Conservation (phyloP, 2,797 vertebrate genomes). For the Lithobates pipiens region DNA sequence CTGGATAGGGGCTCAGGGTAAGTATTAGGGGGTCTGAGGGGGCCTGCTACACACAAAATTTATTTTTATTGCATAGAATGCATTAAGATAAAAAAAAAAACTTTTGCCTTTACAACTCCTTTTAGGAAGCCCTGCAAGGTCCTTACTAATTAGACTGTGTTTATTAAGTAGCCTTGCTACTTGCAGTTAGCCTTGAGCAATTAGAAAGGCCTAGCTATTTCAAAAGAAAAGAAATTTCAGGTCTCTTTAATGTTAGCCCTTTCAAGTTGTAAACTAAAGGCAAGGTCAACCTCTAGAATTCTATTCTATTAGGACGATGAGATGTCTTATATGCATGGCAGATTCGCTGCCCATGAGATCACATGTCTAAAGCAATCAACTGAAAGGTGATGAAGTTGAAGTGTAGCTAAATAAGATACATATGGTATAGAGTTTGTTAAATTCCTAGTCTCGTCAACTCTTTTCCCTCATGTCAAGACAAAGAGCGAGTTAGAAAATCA, state of each 20-base stretch:
- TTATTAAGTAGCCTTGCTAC: constrained; percentile 46
- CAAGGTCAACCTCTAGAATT: constrained; percentile 84
- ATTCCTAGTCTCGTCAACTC: constrained; percentile 76
- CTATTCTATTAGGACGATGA: constrained; percentile 83
- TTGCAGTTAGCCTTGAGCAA: constrained; percentile 71
- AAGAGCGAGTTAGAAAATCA: constrained; percentile 75
- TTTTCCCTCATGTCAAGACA: constrained; percentile 74
- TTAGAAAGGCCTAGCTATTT: constrained; percentile 78
- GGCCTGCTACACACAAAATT: no score
- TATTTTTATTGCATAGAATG: no score
- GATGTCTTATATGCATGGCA: constrained; percentile 83
- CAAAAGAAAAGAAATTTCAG: constrained; percentile 78
- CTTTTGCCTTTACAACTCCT: no score
- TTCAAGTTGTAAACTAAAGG: constrained; percentile 78
- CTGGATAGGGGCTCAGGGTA: no score
- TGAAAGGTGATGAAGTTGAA: constrained; percentile 83
- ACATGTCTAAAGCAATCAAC: constrained; percentile 84
- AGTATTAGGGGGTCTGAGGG: no score
- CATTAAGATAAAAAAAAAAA: no score
- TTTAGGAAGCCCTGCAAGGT: constrained; percentile 18
- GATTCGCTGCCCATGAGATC: constrained; percentile 83
- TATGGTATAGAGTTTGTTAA: constrained; percentile 79
- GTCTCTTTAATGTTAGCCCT: constrained; percentile 74
- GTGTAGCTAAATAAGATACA: constrained; percentile 79
- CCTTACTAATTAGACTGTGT: constrained; percentile 35